Evolutionary conservation across 92 coral and sea anemone species (phyloP).

Genomic region (Zoanthus gigantus): DNA sequence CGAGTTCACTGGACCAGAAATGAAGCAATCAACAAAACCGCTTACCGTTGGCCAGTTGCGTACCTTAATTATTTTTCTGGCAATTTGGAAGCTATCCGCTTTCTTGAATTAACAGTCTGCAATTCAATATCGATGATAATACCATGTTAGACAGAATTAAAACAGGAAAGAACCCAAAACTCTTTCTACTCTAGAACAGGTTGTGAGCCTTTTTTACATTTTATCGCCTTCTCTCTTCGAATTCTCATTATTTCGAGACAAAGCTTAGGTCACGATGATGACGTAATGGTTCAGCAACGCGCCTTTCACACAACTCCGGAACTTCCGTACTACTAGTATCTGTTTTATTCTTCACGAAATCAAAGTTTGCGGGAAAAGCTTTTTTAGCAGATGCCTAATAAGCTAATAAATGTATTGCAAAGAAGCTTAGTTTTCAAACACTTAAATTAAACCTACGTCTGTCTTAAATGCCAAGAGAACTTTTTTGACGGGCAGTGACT

Average conservation of each 20-base stretch:
- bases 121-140: neutral
- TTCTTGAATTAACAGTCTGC: neutral
- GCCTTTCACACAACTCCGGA: conserved; percentile 24
- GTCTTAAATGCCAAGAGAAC: neutral
- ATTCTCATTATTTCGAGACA: neutral
- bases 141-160: conserved; percentile 6
- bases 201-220: neutral
- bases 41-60: neutral
- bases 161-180: conserved; percentile 29
- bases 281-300: conserved; percentile 39
- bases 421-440: neutral
- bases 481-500: neutral
- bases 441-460: neutral
- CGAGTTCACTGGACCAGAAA: conserved; percentile 21
- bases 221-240: too few relatives aligned
- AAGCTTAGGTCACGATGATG: conserved; percentile 40
- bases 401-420: neutral
- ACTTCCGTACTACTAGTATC: neutral
- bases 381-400: neutral
- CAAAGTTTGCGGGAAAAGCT: neutral
- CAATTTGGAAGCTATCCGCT: neutral
- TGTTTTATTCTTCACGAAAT: neutral
- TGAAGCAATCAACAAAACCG: neutral
- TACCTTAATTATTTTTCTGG: neutral
- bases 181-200: conserved; percentile 39